Base-by-base conservation (phyloP, 2,113 vertebrate genomes). In the Oncorhynchus kisutch region DNA sequence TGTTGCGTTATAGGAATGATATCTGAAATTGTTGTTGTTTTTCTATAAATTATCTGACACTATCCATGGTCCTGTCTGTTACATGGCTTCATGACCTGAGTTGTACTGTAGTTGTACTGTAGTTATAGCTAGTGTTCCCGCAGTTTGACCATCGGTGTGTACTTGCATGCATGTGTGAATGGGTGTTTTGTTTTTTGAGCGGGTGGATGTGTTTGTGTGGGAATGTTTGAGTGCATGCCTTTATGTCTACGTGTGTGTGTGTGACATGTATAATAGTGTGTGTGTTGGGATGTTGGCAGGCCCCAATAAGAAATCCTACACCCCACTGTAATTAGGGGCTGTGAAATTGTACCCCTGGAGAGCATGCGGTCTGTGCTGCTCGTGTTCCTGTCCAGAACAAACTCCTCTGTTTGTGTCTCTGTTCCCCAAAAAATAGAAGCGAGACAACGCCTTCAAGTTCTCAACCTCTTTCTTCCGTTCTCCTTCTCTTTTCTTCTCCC, bases 241-340 rank as follows among this genome's bases (percentile, higher is more conserved):
- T 45, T 11, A 45, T 45, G 39, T 45, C 39, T 45, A 45, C 2
- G 34, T 34, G 31, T 34, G 31, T 39, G 39, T 45, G 39, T 45
- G 39, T 45, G 39, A 45, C 39, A 45, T 45, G 39, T 45, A 45
- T 45, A 45, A 45, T 45, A 11, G 9, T 45, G 82, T 73, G 81
- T 59, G 24, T 78, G 75, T 76, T 80, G 71, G 74, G 76, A 82
- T 83, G 78, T 82, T 90, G 88, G 87, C 84, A 83, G 74, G 79
- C 71, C 76, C 39, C 72, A 88, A 86, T 81, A 74, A 87, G 87
- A 83, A 86, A 73, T 2, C 74, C 76, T 80, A 86, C 82, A 84
- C 85, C 69, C 75, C 75, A 70, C 82, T 90, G 87, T 90, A 92
- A 91, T 93, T 92, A 88, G 77, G 80, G 85, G 76, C 81, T 86